Conservation (phyloP, 92 coral and sea anemone genomes). For the Anthopleura xanthogrammica region DNA sequence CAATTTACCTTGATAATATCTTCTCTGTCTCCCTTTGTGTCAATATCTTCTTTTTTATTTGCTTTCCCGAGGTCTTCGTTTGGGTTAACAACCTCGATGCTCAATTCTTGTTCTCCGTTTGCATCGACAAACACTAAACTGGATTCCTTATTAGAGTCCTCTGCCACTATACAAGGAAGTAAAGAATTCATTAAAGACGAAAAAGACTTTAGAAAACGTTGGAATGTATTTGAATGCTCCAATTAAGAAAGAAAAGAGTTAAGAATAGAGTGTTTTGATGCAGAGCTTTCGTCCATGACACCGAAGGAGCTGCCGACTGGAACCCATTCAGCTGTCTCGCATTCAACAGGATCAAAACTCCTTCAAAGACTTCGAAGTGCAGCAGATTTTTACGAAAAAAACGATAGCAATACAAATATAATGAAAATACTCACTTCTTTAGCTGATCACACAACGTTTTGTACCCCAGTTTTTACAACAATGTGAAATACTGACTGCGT, state of each 20-base stretch:
- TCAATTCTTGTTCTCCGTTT: slow-evolving; percentile 35
- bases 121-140: slow-evolving; percentile 58
- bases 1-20: slow-evolving; percentile 49
- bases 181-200: neutral
- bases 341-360: neutral
- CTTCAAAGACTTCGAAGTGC: neutral
- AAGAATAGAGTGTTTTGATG: neutral
- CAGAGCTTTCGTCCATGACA: neutral
- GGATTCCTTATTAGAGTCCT: neutral
- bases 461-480: neutral
- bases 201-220: neutral
- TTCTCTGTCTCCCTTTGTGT: slow-evolving; percentile 26
- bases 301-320: neutral
- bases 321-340: neutral
- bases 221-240: neutral
- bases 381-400: too few species aligned
- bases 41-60: slow-evolving; percentile 6
- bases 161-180: neutral
- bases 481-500: neutral
- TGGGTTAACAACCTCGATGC: slow-evolving; percentile 56
- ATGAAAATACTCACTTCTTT: neutral
- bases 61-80: neutral
- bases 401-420: neutral
- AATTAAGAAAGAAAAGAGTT: neutral
- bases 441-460: neutral